Evolutionary conservation across 2,797 vertebrate species (phyloP).

Genomic region (Sebastes steindachneri): DNA sequence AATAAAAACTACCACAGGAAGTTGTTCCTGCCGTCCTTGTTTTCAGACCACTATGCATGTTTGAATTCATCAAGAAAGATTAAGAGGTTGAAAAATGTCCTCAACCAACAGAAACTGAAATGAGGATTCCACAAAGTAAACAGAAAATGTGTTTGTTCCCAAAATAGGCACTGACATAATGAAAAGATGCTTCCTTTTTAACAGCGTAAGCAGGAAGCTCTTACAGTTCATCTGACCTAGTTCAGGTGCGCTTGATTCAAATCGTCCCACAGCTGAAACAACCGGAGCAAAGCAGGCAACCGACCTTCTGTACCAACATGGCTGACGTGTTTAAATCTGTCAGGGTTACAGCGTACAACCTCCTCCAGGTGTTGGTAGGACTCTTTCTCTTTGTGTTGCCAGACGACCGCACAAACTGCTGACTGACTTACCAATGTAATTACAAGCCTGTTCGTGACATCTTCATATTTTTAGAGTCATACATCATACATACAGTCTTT

Average conservation of each 20-base stretch:
- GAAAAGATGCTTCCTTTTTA: neutral
- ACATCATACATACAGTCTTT: neutral
- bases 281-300: neutral
- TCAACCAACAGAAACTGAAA: neutral
- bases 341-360: neutral
- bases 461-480: too few relatives aligned
- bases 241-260: slow-evolving; percentile 15
- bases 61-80: neutral
- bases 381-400: neutral
- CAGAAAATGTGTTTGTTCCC: neutral
- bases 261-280: slow-evolving; percentile 1
- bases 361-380: neutral
- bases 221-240: neutral
- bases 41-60: neutral
- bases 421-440: neutral
- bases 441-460: neutral
- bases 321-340: neutral
- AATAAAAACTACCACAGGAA: neutral
- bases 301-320: neutral
- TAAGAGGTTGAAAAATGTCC: neutral
- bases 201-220: neutral
- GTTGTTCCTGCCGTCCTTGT: neutral
- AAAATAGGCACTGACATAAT: neutral
- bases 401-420: too few relatives aligned
- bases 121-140: neutral